These are phyloP conservation scores for Mamestra brassicae DNA, from an alignment of 2,888 invertebrate species.

Conservation along the genomic window DNA sequence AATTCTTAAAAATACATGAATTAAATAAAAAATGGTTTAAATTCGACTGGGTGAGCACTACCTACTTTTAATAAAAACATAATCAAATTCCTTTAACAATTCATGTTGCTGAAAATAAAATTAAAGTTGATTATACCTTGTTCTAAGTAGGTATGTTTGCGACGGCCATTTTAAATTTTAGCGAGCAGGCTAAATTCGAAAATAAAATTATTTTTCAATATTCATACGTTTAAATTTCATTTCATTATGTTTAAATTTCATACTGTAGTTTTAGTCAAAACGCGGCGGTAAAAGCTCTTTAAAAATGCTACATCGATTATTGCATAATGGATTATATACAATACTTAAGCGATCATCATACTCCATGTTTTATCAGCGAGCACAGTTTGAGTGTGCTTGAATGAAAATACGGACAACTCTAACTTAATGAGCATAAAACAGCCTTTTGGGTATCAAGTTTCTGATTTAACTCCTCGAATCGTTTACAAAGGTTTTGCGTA, in stretches of 20 bases:
- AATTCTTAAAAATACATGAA: too few species aligned
- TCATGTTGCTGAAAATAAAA: background rate
- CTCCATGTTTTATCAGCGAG: too few species aligned
- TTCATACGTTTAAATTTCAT: background rate
- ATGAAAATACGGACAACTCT: background rate
- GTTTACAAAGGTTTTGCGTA: slow-evolving; percentile 51
- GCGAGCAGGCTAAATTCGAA: background rate
- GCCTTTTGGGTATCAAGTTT: slow-evolving; percentile 13
- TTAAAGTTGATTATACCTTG: background rate
- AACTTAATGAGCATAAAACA: background rate
- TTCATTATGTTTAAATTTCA: too few species aligned
- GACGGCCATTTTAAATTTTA: background rate
- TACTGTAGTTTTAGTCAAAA: background rate
- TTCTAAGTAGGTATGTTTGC: background rate
- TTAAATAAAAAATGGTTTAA: too few species aligned
- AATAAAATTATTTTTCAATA: slow-evolving; percentile 7
- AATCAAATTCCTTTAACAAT: background rate
- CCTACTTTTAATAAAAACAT: background rate
- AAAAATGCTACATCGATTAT: too few species aligned
- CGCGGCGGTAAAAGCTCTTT: too few species aligned
- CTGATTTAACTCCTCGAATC: slow-evolving; percentile 44
- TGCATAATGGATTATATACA: background rate
- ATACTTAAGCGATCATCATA: background rate
- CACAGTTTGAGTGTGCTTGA: too few species aligned
- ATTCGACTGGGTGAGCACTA: too few species aligned